phyloP scores from a whole-genome alignment of 2,113 vertebrate genomes.

The Syrmaticus mikado region DNA sequence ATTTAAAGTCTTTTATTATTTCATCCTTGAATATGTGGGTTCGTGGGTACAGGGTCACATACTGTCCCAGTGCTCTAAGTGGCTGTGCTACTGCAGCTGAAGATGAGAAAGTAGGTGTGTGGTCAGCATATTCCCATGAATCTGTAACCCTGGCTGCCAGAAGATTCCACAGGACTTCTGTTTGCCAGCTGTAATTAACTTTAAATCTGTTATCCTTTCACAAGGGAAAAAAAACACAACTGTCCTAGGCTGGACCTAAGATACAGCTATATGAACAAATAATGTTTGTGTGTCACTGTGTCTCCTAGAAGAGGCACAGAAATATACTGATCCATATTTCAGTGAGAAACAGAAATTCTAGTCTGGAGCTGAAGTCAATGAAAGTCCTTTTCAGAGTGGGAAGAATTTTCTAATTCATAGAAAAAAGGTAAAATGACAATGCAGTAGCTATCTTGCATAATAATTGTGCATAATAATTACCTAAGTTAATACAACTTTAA shows the following conservation, averaged over 20 bases:
- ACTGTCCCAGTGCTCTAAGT: background rate
- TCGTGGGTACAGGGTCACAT: background rate
- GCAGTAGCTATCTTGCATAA: background rate
- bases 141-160: background rate
- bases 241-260: background rate
- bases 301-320: background rate
- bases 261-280: background rate
- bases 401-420: background rate
- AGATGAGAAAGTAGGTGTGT: background rate
- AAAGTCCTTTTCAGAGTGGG: background rate
- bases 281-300: background rate
- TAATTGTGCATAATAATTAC: background rate
- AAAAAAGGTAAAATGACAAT: background rate
- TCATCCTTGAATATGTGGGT: background rate
- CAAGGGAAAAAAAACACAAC: background rate
- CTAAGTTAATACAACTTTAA: background rate
- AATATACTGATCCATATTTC: background rate
- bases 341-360: slow-evolving; percentile 11
- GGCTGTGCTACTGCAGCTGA: background rate
- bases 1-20: background rate
- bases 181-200: background rate
- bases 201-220: background rate
- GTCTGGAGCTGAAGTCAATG: background rate
- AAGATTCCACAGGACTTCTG: background rate
- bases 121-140: background rate